Base-by-base conservation (phyloP, 2,888 invertebrate species). In the Galeopsomyia nigrocyanea region DNA sequence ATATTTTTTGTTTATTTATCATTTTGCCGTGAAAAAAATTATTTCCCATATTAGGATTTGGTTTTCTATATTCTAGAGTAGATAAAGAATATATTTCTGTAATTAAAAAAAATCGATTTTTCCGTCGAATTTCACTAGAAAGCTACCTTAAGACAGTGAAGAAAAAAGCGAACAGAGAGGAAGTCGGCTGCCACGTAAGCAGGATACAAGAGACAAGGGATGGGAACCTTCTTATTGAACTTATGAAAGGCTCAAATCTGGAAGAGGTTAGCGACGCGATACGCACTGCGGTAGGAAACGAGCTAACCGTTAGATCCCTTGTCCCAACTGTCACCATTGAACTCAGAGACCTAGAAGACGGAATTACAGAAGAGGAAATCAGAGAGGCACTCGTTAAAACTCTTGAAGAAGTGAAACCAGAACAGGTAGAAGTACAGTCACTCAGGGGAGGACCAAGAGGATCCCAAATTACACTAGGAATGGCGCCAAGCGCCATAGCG, bases 391-490 rank as follows among this genome's bases (percentile, higher is more conserved):
- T 53, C 9, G 53, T 3, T n/a, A n/a, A 1, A n/a, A 19, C 17
- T 17, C 17, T 53, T 10, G 19, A 19, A 53, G 3, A 53, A 9
- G 53, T 53, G 10, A 53, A 53, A 2, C 53, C 14, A 10, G 19
- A 3, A 53, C 53, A 53, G 19, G 19, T 53, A 53, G 53, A 9
- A 19, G 53, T 53, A n/a, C n/a, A n/a, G n/a, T n/a, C n/a, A n/a
- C n/a, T n/a, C n/a, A n/a, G n/a, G n/a, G n/a, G n/a, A n/a, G 53
- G 53, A 9, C 53, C 19, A 53, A 53, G 7, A 53, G 53, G 53
- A n/a, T 17, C 53, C 53, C 53, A 53, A n/a, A 19, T 53, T 17
- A 7, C 53, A 17, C 17, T 53, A 19, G 53, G n/a, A 1, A 9
- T 6, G 16, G 17, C 53, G 19, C 14, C 53, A 13, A 53, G 53